A percentile compares a stretch with the other conserved stretches of the same genome.
These are phyloP conservation scores for Tyto alba DNA, from an alignment of 2,113 vertebrate species.

Conservation along the genomic window DNA sequence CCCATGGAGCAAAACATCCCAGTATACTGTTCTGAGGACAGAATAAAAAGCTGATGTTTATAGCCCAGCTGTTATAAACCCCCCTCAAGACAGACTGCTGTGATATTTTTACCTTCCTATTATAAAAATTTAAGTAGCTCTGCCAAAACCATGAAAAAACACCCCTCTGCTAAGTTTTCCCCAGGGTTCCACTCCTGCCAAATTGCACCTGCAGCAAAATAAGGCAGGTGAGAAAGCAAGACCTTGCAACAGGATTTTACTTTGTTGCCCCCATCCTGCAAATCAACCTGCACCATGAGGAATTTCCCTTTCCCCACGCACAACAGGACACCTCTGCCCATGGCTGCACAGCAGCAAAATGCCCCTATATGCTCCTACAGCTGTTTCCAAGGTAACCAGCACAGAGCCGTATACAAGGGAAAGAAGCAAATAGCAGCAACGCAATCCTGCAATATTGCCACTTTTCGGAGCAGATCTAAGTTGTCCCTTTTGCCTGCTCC, in stretches of 20 bases:
- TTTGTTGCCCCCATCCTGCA: background rate
- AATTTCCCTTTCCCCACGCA: background rate
- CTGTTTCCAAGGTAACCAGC: slow-evolving; percentile 79
- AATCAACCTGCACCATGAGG: background rate
- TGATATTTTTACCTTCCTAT: background rate
- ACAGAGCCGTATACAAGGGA: slow-evolving; percentile 37
- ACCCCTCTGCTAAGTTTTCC: background rate
- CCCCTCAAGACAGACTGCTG: background rate
- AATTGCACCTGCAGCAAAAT: background rate
- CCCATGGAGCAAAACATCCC: background rate
- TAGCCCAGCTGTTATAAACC: background rate
- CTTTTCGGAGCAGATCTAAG: background rate
- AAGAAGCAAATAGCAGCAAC: slow-evolving; percentile 16
- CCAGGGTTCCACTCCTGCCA: background rate
- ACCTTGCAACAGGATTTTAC: background rate
- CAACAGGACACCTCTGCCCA: slow-evolving; percentile 61
- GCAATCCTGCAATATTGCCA: background rate
- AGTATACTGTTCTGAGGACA: background rate
- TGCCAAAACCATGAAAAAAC: background rate
- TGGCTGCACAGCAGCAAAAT: slow-evolving; percentile 59
- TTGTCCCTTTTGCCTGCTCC: background rate
- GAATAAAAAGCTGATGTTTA: background rate
- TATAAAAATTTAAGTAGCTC: background rate
- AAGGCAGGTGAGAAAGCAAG: background rate
- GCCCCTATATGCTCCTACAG: slow-evolving; percentile 52